A percentile compares a stretch with the other conserved stretches of the same genome.
These are phyloP conservation scores for Chionomys nivalis DNA, from an alignment of 2,113 vertebrate genomes.

Conservation along the genomic window DNA sequence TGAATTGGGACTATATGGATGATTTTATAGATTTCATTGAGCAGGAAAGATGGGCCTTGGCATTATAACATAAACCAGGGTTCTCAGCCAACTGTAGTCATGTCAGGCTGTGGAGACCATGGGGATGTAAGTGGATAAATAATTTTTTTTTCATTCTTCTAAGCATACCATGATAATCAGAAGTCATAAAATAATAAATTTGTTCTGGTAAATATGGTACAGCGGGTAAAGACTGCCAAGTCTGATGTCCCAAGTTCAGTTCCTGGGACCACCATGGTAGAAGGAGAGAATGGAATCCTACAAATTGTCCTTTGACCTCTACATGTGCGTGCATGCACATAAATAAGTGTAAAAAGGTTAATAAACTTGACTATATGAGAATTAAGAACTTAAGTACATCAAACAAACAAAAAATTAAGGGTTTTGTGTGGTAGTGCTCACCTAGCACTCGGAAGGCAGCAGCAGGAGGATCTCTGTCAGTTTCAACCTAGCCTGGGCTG, in stretches of 20 bases:
- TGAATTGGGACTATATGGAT: background rate
- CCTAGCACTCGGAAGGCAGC: background rate
- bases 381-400: constrained; percentile 11
- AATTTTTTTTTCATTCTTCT: constrained; percentile 33
- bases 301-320: background rate
- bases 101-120: background rate
- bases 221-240: background rate
- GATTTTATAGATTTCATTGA: constrained; percentile 19
- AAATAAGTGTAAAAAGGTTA: background rate
- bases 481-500: background rate
- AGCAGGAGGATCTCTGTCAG: background rate
- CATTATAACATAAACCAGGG: background rate
- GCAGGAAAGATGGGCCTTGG: background rate
- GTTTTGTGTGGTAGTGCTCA: background rate
- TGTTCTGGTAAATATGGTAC: background rate
- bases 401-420: background rate
- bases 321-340: background rate
- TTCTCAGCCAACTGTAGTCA: background rate
- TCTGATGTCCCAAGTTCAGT: background rate
- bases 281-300: background rate
- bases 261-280: background rate
- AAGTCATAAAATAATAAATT: constrained; percentile 23
- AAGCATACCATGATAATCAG: background rate
- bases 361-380: background rate
- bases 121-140: background rate